Conservation (phyloP, 2,797 vertebrate species). For the Acanthis flammea region DNA sequence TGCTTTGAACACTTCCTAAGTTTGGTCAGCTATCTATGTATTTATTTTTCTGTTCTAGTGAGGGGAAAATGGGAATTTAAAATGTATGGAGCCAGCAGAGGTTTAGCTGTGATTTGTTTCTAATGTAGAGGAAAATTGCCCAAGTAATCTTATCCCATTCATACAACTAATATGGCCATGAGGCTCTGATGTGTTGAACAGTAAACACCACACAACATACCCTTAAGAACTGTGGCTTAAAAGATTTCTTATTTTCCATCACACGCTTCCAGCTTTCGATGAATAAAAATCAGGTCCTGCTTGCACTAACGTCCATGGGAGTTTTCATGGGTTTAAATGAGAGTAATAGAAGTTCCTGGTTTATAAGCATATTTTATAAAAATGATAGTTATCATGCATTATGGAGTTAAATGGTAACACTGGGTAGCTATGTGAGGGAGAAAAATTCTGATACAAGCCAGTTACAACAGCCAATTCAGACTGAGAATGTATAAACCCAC, state of each 20-base stretch:
- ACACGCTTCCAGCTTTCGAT: slow-evolving; percentile 29
- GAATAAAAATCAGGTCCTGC: slow-evolving; percentile 46
- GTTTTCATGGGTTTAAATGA: slow-evolving; percentile 22
- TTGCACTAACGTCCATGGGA: slow-evolving; percentile 15
- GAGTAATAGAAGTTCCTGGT: slow-evolving; percentile 23
- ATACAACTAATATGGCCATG: slow-evolving; percentile 58
- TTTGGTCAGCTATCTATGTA: slow-evolving; percentile 66
- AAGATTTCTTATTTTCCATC: slow-evolving; percentile 57
- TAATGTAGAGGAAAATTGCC: slow-evolving; percentile 54
- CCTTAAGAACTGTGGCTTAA: slow-evolving; percentile 49
- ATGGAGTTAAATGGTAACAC: slow-evolving; percentile 16
- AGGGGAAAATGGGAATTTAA: slow-evolving; percentile 62
- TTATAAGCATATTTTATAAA: slow-evolving; percentile 55
- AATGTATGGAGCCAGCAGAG: slow-evolving; percentile 59
- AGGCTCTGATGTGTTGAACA: slow-evolving; percentile 43
- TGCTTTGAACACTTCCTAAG: slow-evolving; percentile 65
- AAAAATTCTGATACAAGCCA: slow-evolving; percentile 4
- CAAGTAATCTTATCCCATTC: slow-evolving; percentile 54
- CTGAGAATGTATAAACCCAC: not conserved
- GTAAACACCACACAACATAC: slow-evolving; percentile 33
- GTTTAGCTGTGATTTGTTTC: slow-evolving; percentile 66
- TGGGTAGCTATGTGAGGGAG: not conserved
- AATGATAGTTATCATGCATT: slow-evolving; percentile 10
- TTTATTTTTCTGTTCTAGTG: slow-evolving; percentile 68
- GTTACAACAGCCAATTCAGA: slow-evolving; percentile 9